Base-by-base conservation (phyloP, 1,140 invertebrate species). In the Pissodes strobi region DNA sequence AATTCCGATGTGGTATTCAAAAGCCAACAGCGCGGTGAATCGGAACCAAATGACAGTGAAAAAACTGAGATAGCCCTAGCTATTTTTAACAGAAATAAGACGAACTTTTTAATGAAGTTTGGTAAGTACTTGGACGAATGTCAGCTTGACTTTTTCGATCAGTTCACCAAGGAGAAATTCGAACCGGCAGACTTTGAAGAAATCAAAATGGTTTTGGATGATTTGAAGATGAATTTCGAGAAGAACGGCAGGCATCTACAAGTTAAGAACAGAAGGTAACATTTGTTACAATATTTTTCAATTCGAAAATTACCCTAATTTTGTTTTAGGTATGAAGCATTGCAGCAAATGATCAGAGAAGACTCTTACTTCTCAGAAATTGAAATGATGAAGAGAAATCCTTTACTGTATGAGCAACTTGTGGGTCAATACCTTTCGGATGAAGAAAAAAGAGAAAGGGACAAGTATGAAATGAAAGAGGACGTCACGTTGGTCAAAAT, bases 361-460 rank as follows among this genome's bases (percentile, higher is more conserved):
- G 87, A 90, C 27, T 81, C 85, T 19, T 97, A 97, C 79, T 97
- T 97, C 71, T 91, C 88, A 77, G 92, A 96, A 76, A 86, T 85
- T 60, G 91, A 94, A 83, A 97, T 97, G 94, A 93, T 93, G 85
- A 89, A 87, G 68, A 79, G 95, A 66, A 93, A 94, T 79, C 94
- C 94, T 0, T 82, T 93, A 51, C 76, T 97, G 0, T 97, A 93
- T 81, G 91, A 97, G 52, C 88, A 95, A 71, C 79, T 97, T 55
- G 81, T 97, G 53, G 94, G 93, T 0, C 88, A 90, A 72, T 94
- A 91, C 77, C 76, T 95, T 62, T 88, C 87, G 5, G 84, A 89
- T 55, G 86, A 90, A 41, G 91, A 96, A 78, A 87, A 86, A 49
- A 82, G 81, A 66, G 80, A 80, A 37, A 79, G 87, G 25, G 87